Percentiles rank a stretch among this genome's conserved stretches.
These are phyloP conservation scores for Gadus chalcogrammus DNA, from an alignment of 2,113 vertebrate species.

Conservation along the genomic window DNA sequence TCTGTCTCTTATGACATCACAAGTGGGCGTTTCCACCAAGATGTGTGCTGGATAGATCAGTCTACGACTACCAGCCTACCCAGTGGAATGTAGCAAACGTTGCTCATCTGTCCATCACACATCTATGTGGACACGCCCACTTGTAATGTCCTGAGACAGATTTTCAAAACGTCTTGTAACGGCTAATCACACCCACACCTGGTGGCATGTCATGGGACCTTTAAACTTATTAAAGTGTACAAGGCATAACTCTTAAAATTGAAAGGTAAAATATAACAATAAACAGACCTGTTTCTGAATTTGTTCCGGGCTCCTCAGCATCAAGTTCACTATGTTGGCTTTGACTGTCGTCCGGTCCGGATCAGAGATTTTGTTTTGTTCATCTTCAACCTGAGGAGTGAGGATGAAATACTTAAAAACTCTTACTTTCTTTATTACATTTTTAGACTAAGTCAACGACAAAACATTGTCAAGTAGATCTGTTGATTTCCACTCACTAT, in stretches of 20 bases:
- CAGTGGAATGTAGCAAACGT: no score
- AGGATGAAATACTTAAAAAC: constrained; percentile 12
- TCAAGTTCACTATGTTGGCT: constrained; percentile 96
- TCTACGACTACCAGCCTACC: no score
- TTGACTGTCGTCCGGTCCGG: constrained; percentile 89
- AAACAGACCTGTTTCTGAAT: constrained; percentile 93
- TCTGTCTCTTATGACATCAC: no score
- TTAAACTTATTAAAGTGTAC: not conserved
- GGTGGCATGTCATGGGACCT: no score
- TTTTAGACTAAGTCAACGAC: not conserved
- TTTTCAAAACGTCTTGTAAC: no score
- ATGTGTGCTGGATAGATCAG: no score
- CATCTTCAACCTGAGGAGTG: constrained; percentile 87
- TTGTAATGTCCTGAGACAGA: no score
- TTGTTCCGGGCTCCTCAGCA: constrained; percentile 97
- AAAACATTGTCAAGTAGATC: not conserved
- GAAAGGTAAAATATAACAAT: no score
- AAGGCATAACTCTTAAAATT: not conserved
- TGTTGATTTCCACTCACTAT: constrained; percentile 77
- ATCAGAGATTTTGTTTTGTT: constrained; percentile 96
- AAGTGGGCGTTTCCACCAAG: no score
- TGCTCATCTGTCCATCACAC: no score
- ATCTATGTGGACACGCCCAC: no score
- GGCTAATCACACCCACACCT: no score
- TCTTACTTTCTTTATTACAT: not conserved